Evolutionary conservation across 2,797 vertebrate species (phyloP).

Genomic region (Microtus californicus): DNA sequence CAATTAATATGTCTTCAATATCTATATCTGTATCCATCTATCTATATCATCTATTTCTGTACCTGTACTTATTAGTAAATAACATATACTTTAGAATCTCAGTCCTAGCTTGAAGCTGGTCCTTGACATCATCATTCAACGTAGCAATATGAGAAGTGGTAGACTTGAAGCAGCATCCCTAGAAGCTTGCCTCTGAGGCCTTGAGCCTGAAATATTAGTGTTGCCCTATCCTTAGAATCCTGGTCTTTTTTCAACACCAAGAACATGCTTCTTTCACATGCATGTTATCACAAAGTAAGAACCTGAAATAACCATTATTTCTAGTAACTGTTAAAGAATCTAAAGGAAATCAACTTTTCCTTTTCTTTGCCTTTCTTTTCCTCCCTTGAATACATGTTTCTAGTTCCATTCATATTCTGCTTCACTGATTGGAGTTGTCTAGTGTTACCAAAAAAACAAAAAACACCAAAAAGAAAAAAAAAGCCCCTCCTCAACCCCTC

Average conservation of each 20-base stretch:
- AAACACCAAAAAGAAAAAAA: too few relatives aligned
- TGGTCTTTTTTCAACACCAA: background rate
- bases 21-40: background rate
- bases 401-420: background rate
- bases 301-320: background rate
- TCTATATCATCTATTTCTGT: background rate
- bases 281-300: background rate
- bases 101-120: background rate
- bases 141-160: background rate
- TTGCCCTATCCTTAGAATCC: background rate
- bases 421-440: background rate
- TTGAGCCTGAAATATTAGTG: background rate
- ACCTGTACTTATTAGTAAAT: background rate
- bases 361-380: background rate
- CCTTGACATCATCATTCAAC: background rate
- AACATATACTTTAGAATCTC: background rate
- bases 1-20: background rate
- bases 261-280: background rate
- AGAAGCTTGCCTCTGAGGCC: background rate
- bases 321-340: background rate
- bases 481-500: background rate
- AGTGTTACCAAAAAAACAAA: background rate
- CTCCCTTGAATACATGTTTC: background rate
- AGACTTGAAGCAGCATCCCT: background rate
- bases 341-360: background rate